Conservation (phyloP, 2,113 vertebrate species). For the Coptodon rendalli region DNA sequence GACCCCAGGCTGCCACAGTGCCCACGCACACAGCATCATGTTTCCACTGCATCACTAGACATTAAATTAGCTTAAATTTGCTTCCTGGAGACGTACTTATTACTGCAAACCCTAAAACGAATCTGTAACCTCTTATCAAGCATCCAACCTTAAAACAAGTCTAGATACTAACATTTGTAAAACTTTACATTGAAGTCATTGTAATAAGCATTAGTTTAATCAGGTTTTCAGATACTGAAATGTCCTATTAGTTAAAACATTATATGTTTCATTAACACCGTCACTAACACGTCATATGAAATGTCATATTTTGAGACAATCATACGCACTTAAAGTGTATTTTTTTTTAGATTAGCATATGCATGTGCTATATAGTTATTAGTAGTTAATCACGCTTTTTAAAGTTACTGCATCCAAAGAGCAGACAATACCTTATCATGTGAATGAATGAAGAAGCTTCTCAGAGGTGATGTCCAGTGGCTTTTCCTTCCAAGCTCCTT, state of each 20-base stretch:
- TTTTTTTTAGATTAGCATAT: not conserved
- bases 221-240: not conserved
- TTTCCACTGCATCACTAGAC: not conserved
- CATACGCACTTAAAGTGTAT: not conserved
- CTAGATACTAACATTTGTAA: not conserved
- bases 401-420: not conserved
- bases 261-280: not conserved
- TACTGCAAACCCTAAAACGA: not conserved
- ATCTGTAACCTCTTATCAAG: not conserved
- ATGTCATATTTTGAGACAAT: not conserved
- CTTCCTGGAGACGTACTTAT: not conserved
- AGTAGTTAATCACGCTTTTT: not conserved
- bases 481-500: not conserved
- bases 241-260: not conserved
- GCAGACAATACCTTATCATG: not conserved
- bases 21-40: not conserved
- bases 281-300: not conserved
- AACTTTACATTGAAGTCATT: not conserved
- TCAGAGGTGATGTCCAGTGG: not conserved
- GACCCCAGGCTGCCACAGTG: slow-evolving; percentile 2
- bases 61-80: not conserved
- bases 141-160: not conserved
- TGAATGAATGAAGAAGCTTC: not conserved
- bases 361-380: not conserved
- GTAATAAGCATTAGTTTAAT: not conserved